These are phyloP conservation scores for Agrochola litura DNA, from an alignment of 2,888 invertebrate genomes.

Conservation along the genomic window DNA sequence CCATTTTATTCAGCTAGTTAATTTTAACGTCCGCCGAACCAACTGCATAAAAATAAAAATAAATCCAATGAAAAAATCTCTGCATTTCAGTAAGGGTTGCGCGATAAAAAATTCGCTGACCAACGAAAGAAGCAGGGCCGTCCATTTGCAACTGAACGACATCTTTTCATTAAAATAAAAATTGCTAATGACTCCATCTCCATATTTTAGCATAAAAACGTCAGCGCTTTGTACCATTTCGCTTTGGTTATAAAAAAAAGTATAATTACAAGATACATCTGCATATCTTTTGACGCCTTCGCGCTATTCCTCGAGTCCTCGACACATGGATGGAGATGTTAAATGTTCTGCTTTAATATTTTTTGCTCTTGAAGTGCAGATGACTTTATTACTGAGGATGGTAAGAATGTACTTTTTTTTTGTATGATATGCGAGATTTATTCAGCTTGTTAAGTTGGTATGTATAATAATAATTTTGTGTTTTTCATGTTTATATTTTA, in stretches of 20 bases:
- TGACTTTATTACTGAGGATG: slow-evolving; percentile 73
- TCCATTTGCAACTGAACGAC: slow-evolving; percentile 74
- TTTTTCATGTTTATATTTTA: background rate
- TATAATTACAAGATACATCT: slow-evolving; percentile 83
- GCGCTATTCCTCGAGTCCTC: slow-evolving; percentile 80
- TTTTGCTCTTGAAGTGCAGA: slow-evolving; percentile 72
- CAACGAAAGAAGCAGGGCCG: slow-evolving; percentile 72
- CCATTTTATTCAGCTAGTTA: slow-evolving; percentile 40
- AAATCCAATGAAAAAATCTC: slow-evolving; percentile 64
- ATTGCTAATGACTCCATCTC: slow-evolving; percentile 88
- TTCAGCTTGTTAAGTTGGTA: slow-evolving; percentile 26
- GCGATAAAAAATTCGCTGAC: slow-evolving; percentile 84
- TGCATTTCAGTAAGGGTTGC: slow-evolving; percentile 70
- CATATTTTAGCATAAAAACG: slow-evolving; percentile 89
- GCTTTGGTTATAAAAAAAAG: slow-evolving; percentile 76
- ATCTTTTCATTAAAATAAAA: slow-evolving; percentile 87
- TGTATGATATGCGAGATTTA: slow-evolving; percentile 41
- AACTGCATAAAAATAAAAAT: slow-evolving; percentile 62
- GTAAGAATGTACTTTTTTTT: slow-evolving; percentile 50
- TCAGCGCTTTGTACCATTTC: slow-evolving; percentile 82
- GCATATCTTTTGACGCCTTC: slow-evolving; percentile 85
- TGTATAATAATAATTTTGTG: background rate
- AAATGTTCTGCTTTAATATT: slow-evolving; percentile 76
- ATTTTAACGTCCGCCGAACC: slow-evolving; percentile 42
- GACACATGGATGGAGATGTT: slow-evolving; percentile 82